Evolutionary conservation across 2,113 vertebrate genomes (phyloP).

Genomic region (Odobenus rosmarus): DNA sequence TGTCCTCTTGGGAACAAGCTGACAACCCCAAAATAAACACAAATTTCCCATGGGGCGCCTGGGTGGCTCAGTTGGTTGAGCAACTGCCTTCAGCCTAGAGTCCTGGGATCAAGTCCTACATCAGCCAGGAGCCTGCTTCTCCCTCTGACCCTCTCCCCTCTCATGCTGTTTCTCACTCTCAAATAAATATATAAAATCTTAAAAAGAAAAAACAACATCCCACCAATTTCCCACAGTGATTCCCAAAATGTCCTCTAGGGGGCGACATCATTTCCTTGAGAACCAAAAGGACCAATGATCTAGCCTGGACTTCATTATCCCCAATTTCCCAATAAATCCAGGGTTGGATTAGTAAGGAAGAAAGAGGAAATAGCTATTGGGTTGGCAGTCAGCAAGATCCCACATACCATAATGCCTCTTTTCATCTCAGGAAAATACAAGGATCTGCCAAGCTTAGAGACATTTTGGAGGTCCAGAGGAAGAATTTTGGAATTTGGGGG

Average conservation of each 20-base stretch:
- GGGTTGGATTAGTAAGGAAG: neutral
- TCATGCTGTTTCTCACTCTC: too few species aligned
- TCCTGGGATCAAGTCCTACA: too few species aligned
- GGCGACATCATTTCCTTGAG: constrained; percentile 42
- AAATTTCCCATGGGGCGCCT: neutral
- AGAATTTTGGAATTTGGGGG: neutral
- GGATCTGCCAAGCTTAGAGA: neutral
- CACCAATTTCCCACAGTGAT: neutral
- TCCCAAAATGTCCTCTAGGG: constrained; percentile 48
- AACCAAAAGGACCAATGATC: neutral
- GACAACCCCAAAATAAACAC: neutral
- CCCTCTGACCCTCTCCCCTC: too few species aligned
- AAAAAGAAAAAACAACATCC: too few species aligned
- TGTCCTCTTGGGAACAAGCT: neutral
- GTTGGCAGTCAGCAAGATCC: neutral
- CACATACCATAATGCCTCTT: neutral
- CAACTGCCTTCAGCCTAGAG: too few species aligned
- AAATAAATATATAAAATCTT: too few species aligned
- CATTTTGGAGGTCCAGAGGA: neutral
- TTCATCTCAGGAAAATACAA: neutral
- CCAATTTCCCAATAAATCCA: neutral
- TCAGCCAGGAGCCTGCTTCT: too few species aligned
- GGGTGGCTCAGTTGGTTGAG: too few species aligned
- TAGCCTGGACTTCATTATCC: neutral
- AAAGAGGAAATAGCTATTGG: neutral